Base-by-base conservation (phyloP, 2,888 invertebrate genomes). In the Muscina levida region DNA sequence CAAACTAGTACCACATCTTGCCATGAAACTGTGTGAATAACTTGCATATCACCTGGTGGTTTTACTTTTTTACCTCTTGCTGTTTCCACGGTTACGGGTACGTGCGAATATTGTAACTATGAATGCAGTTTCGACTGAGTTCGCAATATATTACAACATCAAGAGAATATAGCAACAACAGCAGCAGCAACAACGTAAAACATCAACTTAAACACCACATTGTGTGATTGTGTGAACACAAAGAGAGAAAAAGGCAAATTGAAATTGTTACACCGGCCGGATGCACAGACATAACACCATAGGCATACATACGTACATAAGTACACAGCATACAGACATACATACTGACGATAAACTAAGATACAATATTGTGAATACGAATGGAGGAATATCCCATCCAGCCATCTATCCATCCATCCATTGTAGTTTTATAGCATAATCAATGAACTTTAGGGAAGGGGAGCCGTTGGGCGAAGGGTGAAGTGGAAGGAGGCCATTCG, bases 391-490 rank as follows among this genome's bases (percentile, higher is more conserved):
- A 72, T 72, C n/a, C 83, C 84, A 78, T 68, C 83, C 83, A 82
- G 82, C 81, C 71, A 83, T 70, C 79, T 31, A 31, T 31, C 83
- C 72, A 82, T 68, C 68, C 67, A 57, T 83, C 82, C 82, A 62
- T 83, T 79, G 75, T 79, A 5, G 3, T 31, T 31, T 31, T 31
- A 5, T 31, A 5, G 31, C 78, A 79, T 72, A 70, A 73, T 56
- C 66, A 70, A 89, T 89, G 88, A 88, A 85, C 86, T 85, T 87
- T 79, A 86, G 85, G 86, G 83, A 87, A 87, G 88, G 87, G 89
- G 88, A 86, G 88, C 87, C 87, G 89, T 88, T 88, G 88, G 88
- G 88, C 88, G 88, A 87, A 87, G 83, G n/a, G n/a, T n/a, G n/a
- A n/a, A n/a, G n/a, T n/a, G n/a, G n/a, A n/a, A n/a, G 37, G 17